Evolutionary conservation across 1,140 invertebrate genomes (phyloP), one percentile per base, ranked within the genome.

Genomic region (Sinonovacula constricta): DNA sequence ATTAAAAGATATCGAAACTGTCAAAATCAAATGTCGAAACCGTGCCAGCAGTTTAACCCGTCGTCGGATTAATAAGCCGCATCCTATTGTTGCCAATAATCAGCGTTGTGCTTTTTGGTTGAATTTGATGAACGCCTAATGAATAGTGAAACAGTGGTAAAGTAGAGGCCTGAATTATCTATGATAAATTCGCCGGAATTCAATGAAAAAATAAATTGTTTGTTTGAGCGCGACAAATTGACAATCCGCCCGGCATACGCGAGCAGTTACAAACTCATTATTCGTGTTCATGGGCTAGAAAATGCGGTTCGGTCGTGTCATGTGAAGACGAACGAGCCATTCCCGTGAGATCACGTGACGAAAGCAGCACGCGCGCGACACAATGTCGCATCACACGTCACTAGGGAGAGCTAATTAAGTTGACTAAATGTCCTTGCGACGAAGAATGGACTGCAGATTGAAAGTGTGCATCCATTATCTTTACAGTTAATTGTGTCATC

Each of bases 121-220:
- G 4, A 31, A 54, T 22, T 34, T 54, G 53, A 76, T 57, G 57
- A 76, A 57, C 34, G 51, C 14, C 53, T 53, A 67, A 57, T 66
- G 65, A 57, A 10, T 56, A 34, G 30, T n/a, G 63, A 31, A 67
- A 67, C 49, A 53, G 22, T 60, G 45, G 49, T 67, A 15, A 39
- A 76, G 57, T 54, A 76, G 39, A 18, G 15, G 10, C 54, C 49
- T 66, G 31, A 57, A 56, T 53, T 26, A 76, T 45, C 45, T 67
- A 54, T 76, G 72, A 76, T 76, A 66, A 54, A 59, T 76, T 76
- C 53, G 54, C 30, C 67, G 31, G 59, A 76, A 76, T 76, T 76
- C 72, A 76, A 76, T 76, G 65, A 65, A 49, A 67, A 68, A 76
- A 76, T 76, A 76, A 76, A 76, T 76, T 76, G 72, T 76, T 76